Evolutionary conservation across 1,140 invertebrate genomes (phyloP), one percentile per base, ranked within the genome.

Genomic region (Orchesella cincta): DNA sequence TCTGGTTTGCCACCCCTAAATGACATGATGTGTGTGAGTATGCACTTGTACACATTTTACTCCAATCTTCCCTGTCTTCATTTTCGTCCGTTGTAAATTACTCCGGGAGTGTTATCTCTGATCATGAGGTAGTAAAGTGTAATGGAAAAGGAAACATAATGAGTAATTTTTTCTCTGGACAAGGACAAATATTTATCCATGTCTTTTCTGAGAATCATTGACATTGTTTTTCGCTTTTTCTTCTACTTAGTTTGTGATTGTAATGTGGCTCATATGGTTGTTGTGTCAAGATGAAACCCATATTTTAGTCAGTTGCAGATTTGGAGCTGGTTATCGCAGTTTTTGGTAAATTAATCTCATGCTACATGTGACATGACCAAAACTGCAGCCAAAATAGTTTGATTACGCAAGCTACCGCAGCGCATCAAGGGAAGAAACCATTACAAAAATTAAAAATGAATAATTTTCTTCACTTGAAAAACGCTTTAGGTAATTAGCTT

Each of bases 361-460:
- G n/a, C n/a, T n/a, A n/a, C n/a, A n/a, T 46, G 18, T 46, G 5
- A 46, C 39, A 46, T 46, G 39, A 18, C 39, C 39, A 46, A 26
- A 12, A 57, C 3, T 14, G 54, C 23, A 57, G 54, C n/a, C n/a
- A n/a, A n/a, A n/a, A n/a, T n/a, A n/a, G n/a, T n/a, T n/a, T n/a
- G n/a, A n/a, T n/a, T n/a, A n/a, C n/a, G n/a, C n/a, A n/a, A n/a
- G n/a, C n/a, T n/a, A n/a, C n/a, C n/a, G n/a, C n/a, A n/a, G n/a
- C n/a, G n/a, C n/a, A n/a, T n/a, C n/a, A 46, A 46, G 39, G 39
- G 20, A 46, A 20, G 20, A 46, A 67, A 8, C 62, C 62, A 67
- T 67, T 33, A 67, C 12, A 67, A 67, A 67, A 67, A 67, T 67
- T 67, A 67, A 67, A 67, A 67, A 67, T 33, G 62, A 67, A 67